These are phyloP conservation scores for Mellilla xanthometata DNA, from an alignment of 2,888 invertebrate genomes.

Conservation along the genomic window DNA sequence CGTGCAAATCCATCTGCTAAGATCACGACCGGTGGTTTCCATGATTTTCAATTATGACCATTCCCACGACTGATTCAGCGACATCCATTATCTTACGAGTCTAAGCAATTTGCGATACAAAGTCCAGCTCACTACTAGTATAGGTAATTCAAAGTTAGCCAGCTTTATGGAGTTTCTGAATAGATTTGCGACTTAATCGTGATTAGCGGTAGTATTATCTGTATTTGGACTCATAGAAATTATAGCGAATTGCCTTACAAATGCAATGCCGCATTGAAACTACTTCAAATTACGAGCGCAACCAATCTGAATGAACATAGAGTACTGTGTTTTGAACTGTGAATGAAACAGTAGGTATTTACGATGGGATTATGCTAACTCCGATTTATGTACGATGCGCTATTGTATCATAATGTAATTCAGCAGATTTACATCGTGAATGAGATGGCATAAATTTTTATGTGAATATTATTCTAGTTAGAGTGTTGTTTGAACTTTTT, in stretches of 20 bases:
- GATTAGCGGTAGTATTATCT: constrained; percentile 30
- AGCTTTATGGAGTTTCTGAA: constrained; percentile 25
- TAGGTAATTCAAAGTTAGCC: constrained; percentile 26
- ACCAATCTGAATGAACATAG: constrained; percentile 13
- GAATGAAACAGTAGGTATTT: constrained; percentile 20
- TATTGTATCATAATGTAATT: constrained; percentile 9
- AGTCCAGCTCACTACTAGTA: constrained; percentile 19
- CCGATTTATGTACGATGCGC: constrained; percentile 4
- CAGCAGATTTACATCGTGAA: constrained; percentile 6
- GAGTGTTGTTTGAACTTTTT: constrained; percentile 7
- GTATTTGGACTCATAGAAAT: constrained; percentile 29
- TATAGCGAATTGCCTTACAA: constrained; percentile 24
- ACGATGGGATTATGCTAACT: constrained; percentile 17
- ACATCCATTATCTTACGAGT: constrained; percentile 35
- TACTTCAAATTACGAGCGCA: constrained; percentile 15
- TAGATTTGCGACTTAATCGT: constrained; percentile 33
- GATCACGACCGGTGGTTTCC: constrained; percentile 58
- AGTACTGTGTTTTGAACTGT: constrained; percentile 18
- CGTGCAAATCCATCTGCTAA: constrained; percentile 42
- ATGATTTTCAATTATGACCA: constrained; percentile 58
- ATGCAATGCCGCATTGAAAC: constrained; percentile 20
- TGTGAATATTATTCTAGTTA: constrained; percentile 4
- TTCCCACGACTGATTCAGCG: constrained; percentile 56
- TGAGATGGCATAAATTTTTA: constrained; percentile 6
- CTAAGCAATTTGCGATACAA: constrained; percentile 23